Evolutionary conservation across 2,888 invertebrate genomes (phyloP), one percentile per base, ranked within the genome.

Genomic region (Deilephila porcellus): DNA sequence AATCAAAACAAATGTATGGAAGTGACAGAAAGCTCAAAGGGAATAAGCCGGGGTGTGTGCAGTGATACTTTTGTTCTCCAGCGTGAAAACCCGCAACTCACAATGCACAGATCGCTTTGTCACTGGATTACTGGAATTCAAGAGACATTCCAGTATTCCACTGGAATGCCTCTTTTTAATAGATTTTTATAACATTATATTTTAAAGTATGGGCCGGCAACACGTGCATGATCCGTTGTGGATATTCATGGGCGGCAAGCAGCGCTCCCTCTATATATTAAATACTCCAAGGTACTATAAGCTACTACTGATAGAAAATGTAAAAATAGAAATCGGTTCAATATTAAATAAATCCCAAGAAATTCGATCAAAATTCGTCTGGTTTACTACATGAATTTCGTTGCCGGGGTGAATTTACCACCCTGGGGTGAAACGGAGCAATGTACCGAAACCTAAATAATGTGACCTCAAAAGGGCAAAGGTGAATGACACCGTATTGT

Each of bases 391-490:
- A 20, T 17, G 25, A 67, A 67, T 67, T 20, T 34, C n/a, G 7
- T 34, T 52, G 52, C 67, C 67, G 45, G 25, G 45, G 67, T 6
- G 67, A 52, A 14, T 17, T 63, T 32, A 37, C 64, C 37, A 5
- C 64, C 64, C 45, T 8, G 64, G 52, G 29, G 52, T 63, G 37
- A 63, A 37, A 17, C 45, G 52, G 67, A 25, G 45, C 67, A 25
- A 52, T 25, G 67, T 20, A 45, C 52, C 20, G 67, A 52, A 67
- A 67, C 67, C 67, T 67, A 67, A 52, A 67, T 67, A 67, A 67
- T 52, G 67, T 67, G 67, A 67, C 67, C 67, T 67, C 52, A 67
- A 67, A 67, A 67, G 67, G 67, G 52, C 67, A 52, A 67, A 67
- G 67, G 67, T 67, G 67, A 67, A 67, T 67, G 67, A 52, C 67